Evolutionary conservation across 2,888 invertebrate species (phyloP).

Genomic region (Boloria selene): DNA sequence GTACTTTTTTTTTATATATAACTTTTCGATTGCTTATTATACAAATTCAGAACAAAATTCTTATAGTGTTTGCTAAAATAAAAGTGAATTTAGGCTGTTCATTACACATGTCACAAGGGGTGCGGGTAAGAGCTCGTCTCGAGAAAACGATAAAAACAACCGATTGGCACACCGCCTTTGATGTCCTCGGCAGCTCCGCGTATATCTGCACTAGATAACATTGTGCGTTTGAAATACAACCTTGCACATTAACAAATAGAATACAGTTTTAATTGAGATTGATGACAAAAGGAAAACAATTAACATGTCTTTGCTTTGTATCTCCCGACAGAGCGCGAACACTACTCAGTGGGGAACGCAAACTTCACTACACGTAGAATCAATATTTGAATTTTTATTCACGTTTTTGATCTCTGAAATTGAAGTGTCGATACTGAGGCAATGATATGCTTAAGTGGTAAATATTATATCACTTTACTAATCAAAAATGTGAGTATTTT

Average conservation of each 20-base stretch:
- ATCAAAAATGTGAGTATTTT: no score
- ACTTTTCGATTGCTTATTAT: not conserved
- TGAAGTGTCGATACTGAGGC: conserved; percentile 15
- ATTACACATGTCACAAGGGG: conserved; percentile 32
- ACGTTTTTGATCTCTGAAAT: conserved; percentile 23
- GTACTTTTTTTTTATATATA: no score
- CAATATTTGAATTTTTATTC: conserved; percentile 32
- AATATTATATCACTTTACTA: not conserved
- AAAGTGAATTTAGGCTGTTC: conserved; percentile 32
- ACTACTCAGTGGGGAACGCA: conserved; percentile 18
- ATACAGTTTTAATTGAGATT: conserved; percentile 11
- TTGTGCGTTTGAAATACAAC: not conserved
- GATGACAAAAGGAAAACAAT: conserved; percentile 39
- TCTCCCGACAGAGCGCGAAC: conserved; percentile 21
- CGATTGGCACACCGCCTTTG: conserved; percentile 72
- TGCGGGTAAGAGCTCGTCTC: conserved; percentile 46
- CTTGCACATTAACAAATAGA: conserved; percentile 7
- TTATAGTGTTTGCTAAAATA: conserved; percentile 7
- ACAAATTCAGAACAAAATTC: not conserved
- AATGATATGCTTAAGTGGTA: conserved; percentile 3
- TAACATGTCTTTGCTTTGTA: conserved; percentile 39
- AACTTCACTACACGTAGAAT: conserved; percentile 26
- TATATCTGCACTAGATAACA: conserved; percentile 18
- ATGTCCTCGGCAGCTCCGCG: conserved; percentile 47
- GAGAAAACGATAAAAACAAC: conserved; percentile 70